Base-by-base conservation (phyloP, 2,797 vertebrate genomes). In the Morus bassanus region DNA sequence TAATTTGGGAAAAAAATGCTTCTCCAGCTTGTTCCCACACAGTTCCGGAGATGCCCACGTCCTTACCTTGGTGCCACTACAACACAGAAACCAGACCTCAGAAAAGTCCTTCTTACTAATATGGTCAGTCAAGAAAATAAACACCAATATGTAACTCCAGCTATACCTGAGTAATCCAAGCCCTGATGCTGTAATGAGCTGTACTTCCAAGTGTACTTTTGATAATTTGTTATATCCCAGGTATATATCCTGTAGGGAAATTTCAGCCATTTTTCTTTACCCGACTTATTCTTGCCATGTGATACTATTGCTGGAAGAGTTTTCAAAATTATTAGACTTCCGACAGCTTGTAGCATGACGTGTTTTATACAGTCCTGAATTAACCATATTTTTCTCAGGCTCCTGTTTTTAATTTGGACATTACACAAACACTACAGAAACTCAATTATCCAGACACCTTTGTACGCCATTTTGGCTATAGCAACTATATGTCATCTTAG, bases 231-330 rank as follows among this genome's bases (percentile, higher is more conserved):
- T 94, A 70, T 57, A 88, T 73, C 79, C 30, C 12, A 93, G 67
- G 48, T 46, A 64, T 59, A 80, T 81, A 46, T 57, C 91, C 93
- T 78, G 23, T 6, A 48, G 79, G 95, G 94, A 97, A 95, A 97
- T 95, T 77, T 91, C 91, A 86, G 60, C 25, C 70, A 85, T 69
- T 96, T 97, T 96, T 97, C 94, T 97, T 95, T 89, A 92, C 81
- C 61, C 1, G 1, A 56, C 69, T 95, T 95, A 87, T 85, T 97
- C 90, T 92, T 96, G 57, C 94, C 87, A 50, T 79, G 91, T 94
- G 88, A 76, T 61, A 73, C 85, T 97, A 94, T 72, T 95, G 73
- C 93, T 95, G 57, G 74, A 72, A 92, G 73, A 85, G 43, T 90
- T 97, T 88, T 95, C 67, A 89, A 48, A 91, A 94, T 76, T 17